Evolutionary conservation across 1,140 invertebrate species (phyloP).

Genomic region (Chironomus tepperi): DNA sequence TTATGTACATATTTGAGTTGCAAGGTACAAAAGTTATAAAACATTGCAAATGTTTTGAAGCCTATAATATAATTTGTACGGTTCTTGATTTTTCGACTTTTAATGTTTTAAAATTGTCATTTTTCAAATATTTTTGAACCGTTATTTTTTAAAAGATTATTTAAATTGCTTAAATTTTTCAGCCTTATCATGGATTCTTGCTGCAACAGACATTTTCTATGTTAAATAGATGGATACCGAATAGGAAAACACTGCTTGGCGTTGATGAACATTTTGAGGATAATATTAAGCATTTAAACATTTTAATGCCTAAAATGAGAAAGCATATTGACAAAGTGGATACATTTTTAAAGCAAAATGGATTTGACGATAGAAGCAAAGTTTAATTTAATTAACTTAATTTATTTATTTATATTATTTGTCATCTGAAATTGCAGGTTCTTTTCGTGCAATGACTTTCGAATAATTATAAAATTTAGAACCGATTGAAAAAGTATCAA

Average conservation of each 20-base stretch:
- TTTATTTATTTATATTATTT: neutral
- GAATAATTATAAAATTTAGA: neutral
- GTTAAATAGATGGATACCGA: slow-evolving; percentile 37
- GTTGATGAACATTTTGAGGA: slow-evolving; percentile 32
- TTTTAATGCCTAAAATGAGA: slow-evolving; percentile 34
- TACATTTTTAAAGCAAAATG: slow-evolving; percentile 32
- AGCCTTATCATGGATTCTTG: slow-evolving; percentile 38
- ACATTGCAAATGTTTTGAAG: no score
- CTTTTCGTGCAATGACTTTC: neutral
- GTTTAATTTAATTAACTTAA: slow-evolving; percentile 28
- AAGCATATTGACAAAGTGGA: slow-evolving; percentile 33
- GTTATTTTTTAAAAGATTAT: no score
- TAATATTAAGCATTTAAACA: slow-evolving; percentile 33
- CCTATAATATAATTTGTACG: no score
- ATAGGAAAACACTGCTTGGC: slow-evolving; percentile 34
- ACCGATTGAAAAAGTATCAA: neutral
- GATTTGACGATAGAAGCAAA: slow-evolving; percentile 34
- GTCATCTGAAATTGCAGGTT: slow-evolving; percentile 9
- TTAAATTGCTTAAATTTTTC: neutral
- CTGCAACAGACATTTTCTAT: slow-evolving; percentile 37
- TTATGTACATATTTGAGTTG: no score
- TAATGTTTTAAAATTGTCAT: no score
- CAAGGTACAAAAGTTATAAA: no score
- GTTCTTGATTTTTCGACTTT: no score
- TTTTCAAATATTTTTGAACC: no score